Evolutionary conservation across 2,797 vertebrate genomes (phyloP).

Genomic region (Eupleurogrammus muticus): DNA sequence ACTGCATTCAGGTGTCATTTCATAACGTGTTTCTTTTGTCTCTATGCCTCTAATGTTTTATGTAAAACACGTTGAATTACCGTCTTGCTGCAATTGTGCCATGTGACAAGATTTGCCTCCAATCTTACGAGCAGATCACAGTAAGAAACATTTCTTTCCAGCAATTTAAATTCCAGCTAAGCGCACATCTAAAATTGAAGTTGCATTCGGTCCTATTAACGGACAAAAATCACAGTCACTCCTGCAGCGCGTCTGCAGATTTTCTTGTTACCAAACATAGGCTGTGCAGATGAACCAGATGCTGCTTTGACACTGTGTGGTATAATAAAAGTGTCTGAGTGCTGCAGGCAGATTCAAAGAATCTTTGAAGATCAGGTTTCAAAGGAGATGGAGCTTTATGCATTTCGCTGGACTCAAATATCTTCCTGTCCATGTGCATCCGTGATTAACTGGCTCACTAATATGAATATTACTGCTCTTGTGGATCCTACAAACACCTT

Average conservation of each 20-base stretch:
- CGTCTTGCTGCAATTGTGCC: no score
- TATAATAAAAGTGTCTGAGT: neutral
- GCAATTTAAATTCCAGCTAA: no score
- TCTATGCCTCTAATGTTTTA: no score
- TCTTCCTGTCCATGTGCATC: constrained; percentile 3
- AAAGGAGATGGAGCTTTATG: constrained; percentile 30
- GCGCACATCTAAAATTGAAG: neutral
- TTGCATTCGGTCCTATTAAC: neutral
- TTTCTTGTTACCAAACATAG: neutral
- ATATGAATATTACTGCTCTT: neutral
- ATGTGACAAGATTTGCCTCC: no score
- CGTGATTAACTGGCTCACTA: neutral
- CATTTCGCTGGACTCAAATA: neutral
- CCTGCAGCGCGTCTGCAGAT: neutral
- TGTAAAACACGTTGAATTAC: no score
- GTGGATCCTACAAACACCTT: neutral
- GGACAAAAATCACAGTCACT: neutral
- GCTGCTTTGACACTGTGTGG: neutral
- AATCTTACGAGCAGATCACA: neutral
- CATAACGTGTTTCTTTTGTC: no score
- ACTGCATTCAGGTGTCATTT: no score
- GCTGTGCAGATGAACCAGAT: neutral
- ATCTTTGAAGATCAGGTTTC: constrained; percentile 46
- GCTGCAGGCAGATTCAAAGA: constrained; percentile 10
- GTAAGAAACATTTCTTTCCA: neutral